Evolutionary conservation across 2,797 vertebrate genomes (phyloP).

Genomic region (Pseudomugil tenellus): DNA sequence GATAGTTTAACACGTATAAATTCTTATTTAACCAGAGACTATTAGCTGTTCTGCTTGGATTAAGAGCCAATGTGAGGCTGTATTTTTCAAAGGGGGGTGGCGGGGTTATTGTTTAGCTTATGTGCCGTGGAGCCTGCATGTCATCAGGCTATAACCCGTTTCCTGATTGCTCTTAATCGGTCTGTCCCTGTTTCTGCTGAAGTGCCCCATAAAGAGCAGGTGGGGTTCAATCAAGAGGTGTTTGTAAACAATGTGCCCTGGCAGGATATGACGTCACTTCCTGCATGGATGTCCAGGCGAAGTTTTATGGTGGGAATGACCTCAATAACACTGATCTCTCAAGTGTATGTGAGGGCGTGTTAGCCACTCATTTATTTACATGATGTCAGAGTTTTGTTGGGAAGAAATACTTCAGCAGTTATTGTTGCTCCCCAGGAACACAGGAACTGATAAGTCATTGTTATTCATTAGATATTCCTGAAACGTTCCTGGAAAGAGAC

Average conservation of each 20-base stretch:
- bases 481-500: background rate
- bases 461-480: slow-evolving; percentile 4
- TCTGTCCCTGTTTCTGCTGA: slow-evolving; percentile 39
- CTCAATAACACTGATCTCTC: slow-evolving; percentile 9
- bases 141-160: slow-evolving; percentile 37
- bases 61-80: background rate
- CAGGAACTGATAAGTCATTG: background rate
- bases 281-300: slow-evolving; percentile 58
- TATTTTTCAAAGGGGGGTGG: background rate
- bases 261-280: slow-evolving; percentile 76
- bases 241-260: slow-evolving; percentile 73
- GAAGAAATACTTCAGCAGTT: slow-evolving; percentile 16
- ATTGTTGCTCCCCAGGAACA: background rate
- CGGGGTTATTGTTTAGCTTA: slow-evolving; percentile 36
- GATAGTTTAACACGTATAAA: background rate
- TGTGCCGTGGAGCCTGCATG: slow-evolving; percentile 13
- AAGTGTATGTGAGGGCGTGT: slow-evolving; percentile 17
- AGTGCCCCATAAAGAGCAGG: slow-evolving; percentile 29
- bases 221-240: slow-evolving; percentile 52
- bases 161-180: slow-evolving; percentile 53
- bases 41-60: background rate
- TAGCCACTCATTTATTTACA: slow-evolving; percentile 23
- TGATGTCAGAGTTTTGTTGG: slow-evolving; percentile 1
- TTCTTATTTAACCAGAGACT: background rate
- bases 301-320: slow-evolving; percentile 70